phyloP scores from a whole-genome alignment of 1,140 invertebrate species.

The Hyles euphorbiae region DNA sequence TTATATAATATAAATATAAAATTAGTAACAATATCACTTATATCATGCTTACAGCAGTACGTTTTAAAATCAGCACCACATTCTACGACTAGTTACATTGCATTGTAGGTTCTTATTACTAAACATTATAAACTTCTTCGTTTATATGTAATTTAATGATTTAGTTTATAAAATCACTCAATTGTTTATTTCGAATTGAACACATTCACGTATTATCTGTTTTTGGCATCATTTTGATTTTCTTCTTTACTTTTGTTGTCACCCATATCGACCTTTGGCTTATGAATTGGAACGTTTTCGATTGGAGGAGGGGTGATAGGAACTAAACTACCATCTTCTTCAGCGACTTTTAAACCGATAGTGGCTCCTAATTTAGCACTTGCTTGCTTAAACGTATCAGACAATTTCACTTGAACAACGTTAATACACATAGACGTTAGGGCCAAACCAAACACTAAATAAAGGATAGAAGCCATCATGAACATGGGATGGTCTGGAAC shows the following conservation, averaged over 20 bases:
- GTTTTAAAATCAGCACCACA: slow-evolving; percentile 12
- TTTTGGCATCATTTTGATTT: slow-evolving; percentile 44
- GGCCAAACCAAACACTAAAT: slow-evolving; percentile 94
- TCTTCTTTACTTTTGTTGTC: slow-evolving; percentile 43
- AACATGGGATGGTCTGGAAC: slow-evolving; percentile 92
- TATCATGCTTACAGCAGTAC: slow-evolving; percentile 18
- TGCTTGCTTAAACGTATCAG: slow-evolving; percentile 89
- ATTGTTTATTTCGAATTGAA: neutral
- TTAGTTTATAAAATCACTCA: neutral
- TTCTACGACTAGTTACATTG: slow-evolving; percentile 9
- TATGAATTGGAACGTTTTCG: slow-evolving; percentile 65
- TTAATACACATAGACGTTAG: slow-evolving; percentile 98
- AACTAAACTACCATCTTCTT: slow-evolving; percentile 78
- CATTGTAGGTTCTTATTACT: slow-evolving; percentile 14
- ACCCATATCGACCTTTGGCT: slow-evolving; percentile 34
- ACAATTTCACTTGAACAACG: slow-evolving; percentile 91
- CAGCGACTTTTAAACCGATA: slow-evolving; percentile 85
- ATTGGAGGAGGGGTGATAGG: slow-evolving; percentile 60
- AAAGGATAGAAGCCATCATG: slow-evolving; percentile 95
- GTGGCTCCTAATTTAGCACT: slow-evolving; percentile 91
- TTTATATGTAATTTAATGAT: neutral
- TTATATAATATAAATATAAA: slow-evolving; percentile 28
- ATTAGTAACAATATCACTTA: slow-evolving; percentile 38
- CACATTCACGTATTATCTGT: slow-evolving; percentile 36
- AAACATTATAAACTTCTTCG: neutral